Evolutionary conservation across 2,113 vertebrate species (phyloP).

Genomic region (Callaeas wilsoni): DNA sequence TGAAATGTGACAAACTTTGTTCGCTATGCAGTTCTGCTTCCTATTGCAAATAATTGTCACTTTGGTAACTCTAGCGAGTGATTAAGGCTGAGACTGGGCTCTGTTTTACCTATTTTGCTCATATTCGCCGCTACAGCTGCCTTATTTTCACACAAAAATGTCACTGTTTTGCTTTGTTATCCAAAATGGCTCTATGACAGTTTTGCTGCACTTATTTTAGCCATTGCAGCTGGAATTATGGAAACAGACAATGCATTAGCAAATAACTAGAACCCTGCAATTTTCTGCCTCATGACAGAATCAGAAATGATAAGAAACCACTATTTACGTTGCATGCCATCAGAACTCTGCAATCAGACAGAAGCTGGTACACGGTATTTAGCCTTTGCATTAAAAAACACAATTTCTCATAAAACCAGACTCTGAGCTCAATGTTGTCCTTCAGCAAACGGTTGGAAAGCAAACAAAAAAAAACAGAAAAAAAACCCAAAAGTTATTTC

Average conservation of each 20-base stretch:
- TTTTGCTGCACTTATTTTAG: background rate
- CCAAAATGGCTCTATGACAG: background rate
- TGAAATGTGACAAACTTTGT: slow-evolving; percentile 5
- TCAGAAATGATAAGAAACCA: background rate
- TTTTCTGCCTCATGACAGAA: slow-evolving; percentile 4
- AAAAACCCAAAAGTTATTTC: rapidly evolving
- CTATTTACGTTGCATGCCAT: background rate
- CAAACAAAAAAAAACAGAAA: background rate
- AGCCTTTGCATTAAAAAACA: background rate
- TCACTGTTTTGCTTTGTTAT: slow-evolving; percentile 8
- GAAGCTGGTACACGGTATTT: background rate
- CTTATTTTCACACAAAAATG: background rate
- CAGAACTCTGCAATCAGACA: background rate
- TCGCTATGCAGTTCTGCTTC: background rate
- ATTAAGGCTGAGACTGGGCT: background rate
- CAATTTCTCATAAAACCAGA: background rate
- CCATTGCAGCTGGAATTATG: background rate
- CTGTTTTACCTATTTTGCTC: background rate
- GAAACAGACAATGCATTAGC: background rate
- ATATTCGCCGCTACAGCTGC: background rate
- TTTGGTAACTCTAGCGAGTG: background rate
- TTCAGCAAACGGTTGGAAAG: background rate
- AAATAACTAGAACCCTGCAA: background rate
- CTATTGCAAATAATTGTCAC: slow-evolving; percentile 7
- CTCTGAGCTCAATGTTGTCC: background rate